These are phyloP conservation scores for Rhagologus leucostigma DNA, from an alignment of 2,113 vertebrate species.

Conservation along the genomic window DNA sequence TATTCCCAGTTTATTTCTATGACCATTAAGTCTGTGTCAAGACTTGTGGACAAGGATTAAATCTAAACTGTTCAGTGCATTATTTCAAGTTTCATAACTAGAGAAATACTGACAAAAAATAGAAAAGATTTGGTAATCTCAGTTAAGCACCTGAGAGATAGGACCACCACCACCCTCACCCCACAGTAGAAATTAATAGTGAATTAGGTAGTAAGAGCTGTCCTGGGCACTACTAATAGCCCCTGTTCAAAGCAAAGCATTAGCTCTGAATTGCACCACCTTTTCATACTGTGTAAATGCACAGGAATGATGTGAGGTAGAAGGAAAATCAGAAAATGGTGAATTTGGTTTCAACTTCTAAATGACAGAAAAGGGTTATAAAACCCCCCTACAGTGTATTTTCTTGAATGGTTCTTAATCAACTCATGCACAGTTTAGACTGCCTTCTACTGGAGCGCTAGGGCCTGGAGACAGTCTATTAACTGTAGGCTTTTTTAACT, in stretches of 20 bases:
- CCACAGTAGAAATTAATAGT: not conserved
- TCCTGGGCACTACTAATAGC: not conserved
- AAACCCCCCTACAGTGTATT: not conserved
- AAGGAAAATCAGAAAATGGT: not conserved
- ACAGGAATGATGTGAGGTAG: not conserved
- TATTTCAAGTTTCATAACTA: not conserved
- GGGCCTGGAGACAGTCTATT: not conserved
- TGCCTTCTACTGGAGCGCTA: accelerated
- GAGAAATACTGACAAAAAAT: not conserved
- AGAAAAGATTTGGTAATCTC: not conserved
- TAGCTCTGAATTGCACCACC: not conserved
- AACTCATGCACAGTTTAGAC: not conserved
- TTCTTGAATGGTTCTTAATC: not conserved
- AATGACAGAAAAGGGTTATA: not conserved
- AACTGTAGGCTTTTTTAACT: not conserved
- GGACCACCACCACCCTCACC: not conserved
- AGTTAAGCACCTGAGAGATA: not conserved
- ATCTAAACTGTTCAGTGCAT: not conserved
- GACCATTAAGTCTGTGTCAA: not conserved
- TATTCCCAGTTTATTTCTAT: not conserved
- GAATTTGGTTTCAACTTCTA: not conserved
- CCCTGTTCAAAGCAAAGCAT: not conserved
- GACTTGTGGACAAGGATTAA: not conserved
- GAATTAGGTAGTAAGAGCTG: not conserved
- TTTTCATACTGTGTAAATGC: not conserved